Base-by-base conservation (phyloP, 2,888 invertebrate species). In the Drosophila fulvimacula region DNA sequence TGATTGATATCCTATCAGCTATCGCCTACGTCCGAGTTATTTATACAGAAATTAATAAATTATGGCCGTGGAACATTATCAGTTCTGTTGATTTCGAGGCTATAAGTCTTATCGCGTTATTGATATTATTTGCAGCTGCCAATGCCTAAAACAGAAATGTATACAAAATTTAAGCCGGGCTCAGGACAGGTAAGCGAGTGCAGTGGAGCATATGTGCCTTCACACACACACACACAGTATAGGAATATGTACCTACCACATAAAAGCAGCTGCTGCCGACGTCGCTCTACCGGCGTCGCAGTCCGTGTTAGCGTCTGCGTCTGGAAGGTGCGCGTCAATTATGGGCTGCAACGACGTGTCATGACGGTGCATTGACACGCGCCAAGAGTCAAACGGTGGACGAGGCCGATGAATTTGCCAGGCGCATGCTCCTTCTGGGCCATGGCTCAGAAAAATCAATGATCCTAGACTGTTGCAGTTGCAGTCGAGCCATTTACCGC, bases 361-460 rank as follows among this genome's bases (percentile, higher is more conserved):
- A 63, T 67, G 56, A 5, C 65, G 79, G 84, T 89, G 89, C 89
- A 85, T 87, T 85, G 85, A 85, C 85, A 85, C 85, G 85, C 80
- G 89, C 78, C 73, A 77, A 52, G 65, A 68, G 60, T 75, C 70
- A 61, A 48, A 65, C 68, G 48, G 56, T 70, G 60, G 52, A 67
- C 63, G 66, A 53, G 42, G 21, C 53, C 58, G 49, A 57, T 46
- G 53, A 38, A 55, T 59, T 73, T 51, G 34, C 38, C 48, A 19
- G 71, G 82, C 84, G 88, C 88, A 88, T 83, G 86, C 86, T 69
- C 48, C 86, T 69, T 32, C 74, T 36, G 30, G 30, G 30, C 46
- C 60, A 55, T 32, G 41, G 46, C 32, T 42, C 27, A 63, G 78
- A 82, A 85, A 82, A 89, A 89, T 84, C 83, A 83, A 83, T 83